phyloP scores from a whole-genome alignment of 2,113 vertebrate genomes.

The Odocoileus virginianus region DNA sequence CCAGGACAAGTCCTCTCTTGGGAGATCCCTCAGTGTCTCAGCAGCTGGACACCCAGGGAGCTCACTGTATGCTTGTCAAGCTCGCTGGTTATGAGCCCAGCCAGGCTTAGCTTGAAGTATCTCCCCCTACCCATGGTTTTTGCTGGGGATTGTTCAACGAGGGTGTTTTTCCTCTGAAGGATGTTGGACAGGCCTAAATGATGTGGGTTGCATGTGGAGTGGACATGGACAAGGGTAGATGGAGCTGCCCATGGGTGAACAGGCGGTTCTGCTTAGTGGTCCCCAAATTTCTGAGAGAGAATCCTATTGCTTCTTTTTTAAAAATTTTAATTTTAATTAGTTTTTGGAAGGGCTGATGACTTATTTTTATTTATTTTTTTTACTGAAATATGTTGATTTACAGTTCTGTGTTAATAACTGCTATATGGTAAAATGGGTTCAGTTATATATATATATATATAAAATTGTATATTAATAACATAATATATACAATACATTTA shows the following conservation, averaged over 20 bases:
- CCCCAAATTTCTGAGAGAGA: not conserved
- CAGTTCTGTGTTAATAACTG: not conserved
- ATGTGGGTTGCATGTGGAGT: not conserved
- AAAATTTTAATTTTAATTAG: not conserved
- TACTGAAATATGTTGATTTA: not conserved
- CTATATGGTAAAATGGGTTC: not conserved
- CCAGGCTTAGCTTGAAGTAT: not conserved
- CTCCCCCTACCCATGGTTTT: not conserved
- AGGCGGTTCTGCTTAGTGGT: not conserved
- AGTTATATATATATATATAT: not conserved
- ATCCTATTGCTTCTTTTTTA: not conserved
- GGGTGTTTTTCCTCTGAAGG: not conserved
- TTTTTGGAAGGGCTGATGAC: not conserved
- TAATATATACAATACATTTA: not conserved
- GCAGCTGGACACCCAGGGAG: not conserved
- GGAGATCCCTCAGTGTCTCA: not conserved
- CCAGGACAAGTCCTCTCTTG: not conserved
- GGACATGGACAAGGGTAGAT: not conserved
- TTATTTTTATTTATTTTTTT: not conserved
- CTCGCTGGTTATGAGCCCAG: not conserved
- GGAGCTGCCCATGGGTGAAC: fast-evolving
- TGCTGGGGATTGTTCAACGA: not conserved
- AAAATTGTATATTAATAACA: not conserved
- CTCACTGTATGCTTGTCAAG: not conserved
- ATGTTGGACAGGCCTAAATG: no score